Base-by-base conservation (phyloP, 30 jellyfish, hydroid and myxozoan genomes). In the Aurelia sp. region DNA sequence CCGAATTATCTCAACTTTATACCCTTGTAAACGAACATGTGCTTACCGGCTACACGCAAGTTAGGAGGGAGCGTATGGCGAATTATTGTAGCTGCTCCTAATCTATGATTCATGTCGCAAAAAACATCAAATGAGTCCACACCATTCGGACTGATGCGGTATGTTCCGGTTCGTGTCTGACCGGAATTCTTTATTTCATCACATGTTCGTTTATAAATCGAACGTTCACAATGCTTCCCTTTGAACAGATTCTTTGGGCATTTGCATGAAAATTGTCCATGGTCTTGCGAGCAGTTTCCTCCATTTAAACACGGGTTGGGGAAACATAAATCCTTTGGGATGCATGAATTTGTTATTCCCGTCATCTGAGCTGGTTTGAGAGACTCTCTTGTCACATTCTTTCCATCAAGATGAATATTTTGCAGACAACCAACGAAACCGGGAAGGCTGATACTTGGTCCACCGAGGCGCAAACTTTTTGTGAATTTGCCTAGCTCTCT, bases 221-320 rank as follows among this genome's bases (percentile, higher is more conserved):
- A 85, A 31, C 71, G 72, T 64, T 85, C 90, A 63, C 97, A 89
- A 31, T 20, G 75, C 33, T 35, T 41, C 13, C 98, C 97, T 67
- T 81, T 72, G 58, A 81, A 89, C 65, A 60, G 67, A n/a, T 90
- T 50, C 64, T 44, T 77, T 38, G 64, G 78, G 50, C 99, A 95
- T 20, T 90, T 63, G 70, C 99, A 95, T 4, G 86, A 77, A 44
- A 57, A 78, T 8, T 72, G 75, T 21, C 87, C 91, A 60, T 72
- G 87, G 61, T 73, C 74, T 72, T 95, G 99, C 17, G 92, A 60
- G 78, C 99, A 95, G 47, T 20, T 81, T 8, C 97, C 96, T 3
- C 90, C 67, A 57, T 95, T 85, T 40, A 62, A 72, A 78, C 99
- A 95, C 2, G 98, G 99, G 50, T 80, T 89, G 44, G 99, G 99